Evolutionary conservation across 2,888 invertebrate species (phyloP), one percentile per base, ranked within the genome.

Genomic region (Apotomis turbidana): DNA sequence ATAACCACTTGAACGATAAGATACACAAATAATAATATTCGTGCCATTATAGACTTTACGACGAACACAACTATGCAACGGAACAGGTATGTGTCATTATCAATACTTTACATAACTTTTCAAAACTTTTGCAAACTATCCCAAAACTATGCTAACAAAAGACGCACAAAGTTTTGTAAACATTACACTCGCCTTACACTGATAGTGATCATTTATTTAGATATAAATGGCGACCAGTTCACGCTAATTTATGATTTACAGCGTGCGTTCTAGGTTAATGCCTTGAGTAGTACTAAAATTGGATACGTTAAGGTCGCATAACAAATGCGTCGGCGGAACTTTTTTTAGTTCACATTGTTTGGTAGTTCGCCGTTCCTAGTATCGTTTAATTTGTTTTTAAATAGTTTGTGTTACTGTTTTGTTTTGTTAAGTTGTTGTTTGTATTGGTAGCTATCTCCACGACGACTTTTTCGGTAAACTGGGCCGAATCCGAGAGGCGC

Each of bases 401-500:
- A 77, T 77, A 73, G 73, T 78, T 76, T 76, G 71, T 78, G 74
- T 75, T 75, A 66, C 74, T 75, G 63, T 41, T 61, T 64, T 74
- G 73, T 75, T 78, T 76, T 77, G 59, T 74, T 74, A 76, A 64
- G 72, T 71, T 71, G 71, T 76, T 57, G 70, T 74, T 75, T 80
- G 83, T 80, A 83, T 78, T 90, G 92, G 90, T 51, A 70, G 69
- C 87, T 89, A 84, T 80, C 86, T 85, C 74, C 89, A 87, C 76
- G 90, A 91, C 79, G 90, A 90, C 79, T 87, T 85, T 89, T 87
- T 86, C 83, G 91, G 87, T 81, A 88, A 87, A 85, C 83, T 87
- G 83, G 78, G 84, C 83, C 94, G 95, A 88, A 93, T 95, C 84
- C 95, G 95, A 86, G 96, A 96, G 87, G 94, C 95, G 86, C 61